Percentiles rank a stretch among this genome's conserved stretches.
These are phyloP conservation scores for Oscheius sp. DNA, from an alignment of 2,888 invertebrate species.

Conservation along the genomic window DNA sequence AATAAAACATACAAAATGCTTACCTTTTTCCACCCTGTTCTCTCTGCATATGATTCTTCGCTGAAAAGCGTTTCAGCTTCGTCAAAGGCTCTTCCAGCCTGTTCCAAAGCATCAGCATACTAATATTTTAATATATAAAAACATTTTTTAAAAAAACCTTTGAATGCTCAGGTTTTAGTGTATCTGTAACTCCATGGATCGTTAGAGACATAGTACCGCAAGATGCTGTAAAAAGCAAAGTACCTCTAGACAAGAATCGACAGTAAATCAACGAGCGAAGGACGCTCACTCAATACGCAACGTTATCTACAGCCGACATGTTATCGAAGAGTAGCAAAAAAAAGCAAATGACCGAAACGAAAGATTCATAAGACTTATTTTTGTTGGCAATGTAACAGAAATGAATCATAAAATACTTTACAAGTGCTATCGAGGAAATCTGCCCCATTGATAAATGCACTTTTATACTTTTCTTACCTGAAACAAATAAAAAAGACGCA, in stretches of 20 bases:
- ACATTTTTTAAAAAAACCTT: slow-evolving; percentile 29
- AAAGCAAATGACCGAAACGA: no score
- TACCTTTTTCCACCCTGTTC: slow-evolving; percentile 42
- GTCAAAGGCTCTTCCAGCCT: slow-evolving; percentile 39
- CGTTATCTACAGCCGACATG: no score
- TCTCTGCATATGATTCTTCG: slow-evolving; percentile 33
- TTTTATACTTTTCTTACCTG: no score
- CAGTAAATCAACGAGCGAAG: no score
- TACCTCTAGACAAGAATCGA: no score
- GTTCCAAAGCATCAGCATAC: slow-evolving; percentile 43
- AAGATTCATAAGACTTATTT: no score
- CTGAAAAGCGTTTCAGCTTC: slow-evolving; percentile 47
- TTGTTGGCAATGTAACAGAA: no score
- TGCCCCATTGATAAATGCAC: no score
- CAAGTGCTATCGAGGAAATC: no score
- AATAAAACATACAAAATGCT: background rate
- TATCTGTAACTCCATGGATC: slow-evolving; percentile 42
- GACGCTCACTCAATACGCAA: no score
- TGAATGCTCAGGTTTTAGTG: slow-evolving; percentile 33
- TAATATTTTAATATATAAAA: slow-evolving; percentile 19
- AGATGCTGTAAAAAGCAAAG: slow-evolving; percentile 3
- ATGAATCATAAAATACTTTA: no score
- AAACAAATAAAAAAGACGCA: background rate
- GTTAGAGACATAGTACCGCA: slow-evolving; percentile 34
- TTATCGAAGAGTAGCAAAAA: no score